Evolutionary conservation across 2,113 vertebrate species (phyloP), one percentile per base, ranked within the genome.

Genomic region (Ia io): DNA sequence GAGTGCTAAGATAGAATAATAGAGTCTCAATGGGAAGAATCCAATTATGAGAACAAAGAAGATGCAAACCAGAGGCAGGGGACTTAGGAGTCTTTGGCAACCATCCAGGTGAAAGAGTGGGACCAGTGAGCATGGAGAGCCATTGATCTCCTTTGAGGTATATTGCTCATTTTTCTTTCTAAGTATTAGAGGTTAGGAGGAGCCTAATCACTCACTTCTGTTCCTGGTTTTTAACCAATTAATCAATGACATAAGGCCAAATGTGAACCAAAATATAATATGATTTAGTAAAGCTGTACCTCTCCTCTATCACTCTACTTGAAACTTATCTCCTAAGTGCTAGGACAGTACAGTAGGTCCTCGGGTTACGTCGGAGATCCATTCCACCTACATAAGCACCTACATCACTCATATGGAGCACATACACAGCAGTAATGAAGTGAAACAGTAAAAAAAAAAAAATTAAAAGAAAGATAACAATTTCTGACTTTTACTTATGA

Each of bases 131-230:
- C 70, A 25, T 51, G 53, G 86, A 70, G 56, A 86, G 70, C 30
- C 74, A 93, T 90, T 73, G 88, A 85, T 94, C 85, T 91, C 69
- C 76, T 88, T 69, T 77, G 56, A 95, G 44, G 70, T 11, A 51
- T 88, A 90, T 47, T 88, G 65, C 32, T 95, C 73, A 90, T 96
- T 97, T 96, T 95, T 97, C 83, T 96, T 86, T 44, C 59, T 82
- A 95, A 92, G 35, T 88, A 94, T 85, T 90, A 35, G 44, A 90
- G 77, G 25, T 71, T 93, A 91, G 40, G 22, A n/a, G 25, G 16
- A 90, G 30, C 44, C 71, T 88, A 88, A 90, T 96, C 77, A 44
- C 11, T 96, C 91, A 94, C 67, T 82, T 76, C 93, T 88, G 32
- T 90, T 96, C 96, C 95, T 96, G 85, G 94, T 40, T 80, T 90